A percentile compares a stretch with the other conserved stretches of the same genome.
Evolutionary conservation across 2,888 invertebrate genomes (phyloP).

Genomic region (Stenchaetothrips biformis): DNA sequence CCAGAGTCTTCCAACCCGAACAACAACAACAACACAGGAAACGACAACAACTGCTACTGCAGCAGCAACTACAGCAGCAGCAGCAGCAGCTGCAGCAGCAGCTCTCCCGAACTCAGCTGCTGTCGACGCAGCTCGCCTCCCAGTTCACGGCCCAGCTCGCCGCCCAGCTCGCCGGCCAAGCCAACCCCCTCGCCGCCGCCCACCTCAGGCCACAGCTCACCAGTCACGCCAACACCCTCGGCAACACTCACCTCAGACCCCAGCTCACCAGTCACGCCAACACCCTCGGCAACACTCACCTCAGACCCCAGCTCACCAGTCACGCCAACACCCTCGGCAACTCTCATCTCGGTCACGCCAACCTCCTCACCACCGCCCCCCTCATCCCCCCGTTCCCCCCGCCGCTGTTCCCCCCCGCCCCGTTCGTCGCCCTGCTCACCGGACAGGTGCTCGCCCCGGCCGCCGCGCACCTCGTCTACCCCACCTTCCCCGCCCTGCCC

Average conservation of each 20-base stretch:
- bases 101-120: not conserved
- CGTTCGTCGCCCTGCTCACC: too few species aligned
- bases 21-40: not conserved
- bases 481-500: too few species aligned
- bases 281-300: not conserved
- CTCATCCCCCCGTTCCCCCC: not conserved
- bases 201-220: too few species aligned
- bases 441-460: too few species aligned
- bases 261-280: not conserved
- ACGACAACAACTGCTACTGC: not conserved
- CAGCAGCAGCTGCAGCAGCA: not conserved
- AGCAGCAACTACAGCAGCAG: not conserved
- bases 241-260: not conserved
- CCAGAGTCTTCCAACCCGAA: not conserved
- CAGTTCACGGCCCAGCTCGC: not conserved
- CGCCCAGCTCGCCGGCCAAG: not conserved
- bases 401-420: not conserved
- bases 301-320: not conserved
- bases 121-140: not conserved
- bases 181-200: too few species aligned
- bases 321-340: not conserved
- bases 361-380: not conserved
- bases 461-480: too few species aligned
- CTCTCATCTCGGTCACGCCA: not conserved
- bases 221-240: not conserved